Evolutionary conservation across 2,797 vertebrate species (phyloP), one percentile per base, ranked within the genome.

Genomic region (Nannoperca australis): DNA sequence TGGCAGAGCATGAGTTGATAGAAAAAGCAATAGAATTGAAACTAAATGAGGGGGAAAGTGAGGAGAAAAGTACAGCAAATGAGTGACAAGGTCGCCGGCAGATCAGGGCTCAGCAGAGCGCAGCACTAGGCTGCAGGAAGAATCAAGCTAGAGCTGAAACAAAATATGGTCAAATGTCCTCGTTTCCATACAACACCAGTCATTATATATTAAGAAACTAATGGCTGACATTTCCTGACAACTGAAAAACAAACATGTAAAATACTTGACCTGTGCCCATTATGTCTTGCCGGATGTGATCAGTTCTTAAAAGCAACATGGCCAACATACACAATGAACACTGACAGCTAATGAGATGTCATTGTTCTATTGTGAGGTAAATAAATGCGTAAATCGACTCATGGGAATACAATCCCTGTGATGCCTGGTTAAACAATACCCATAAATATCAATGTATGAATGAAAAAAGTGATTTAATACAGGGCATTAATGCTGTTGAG

Each of bases 41-140:
- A 86, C 51, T 76, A 88, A 89, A 88, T 75, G 81, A 81, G 53
- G 56, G 58, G 64, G 73, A 84, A 87, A 88, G 84, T 73, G 70
- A 76, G 55, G 59, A 80, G 79, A 82, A 76, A 88, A 82, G 82
- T 62, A 72, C 65, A 55, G 82, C 74, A 81, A 88, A 88, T 74
- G 77, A 88, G 70, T 61, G 85, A 83, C 83, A 82, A 84, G 68
- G 83, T 85, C 34, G 27, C 36, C 1, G 27, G 56, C 1, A 3
- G 69, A 80, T 78, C 59, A 62, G 53, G 78, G 71, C 78, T 72
- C 40, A 42, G 81, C 72, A 50, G 67, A 78, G 72, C 69, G 47
- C 24, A 14, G 58, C 47, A 12, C 24, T 8, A 18, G 64, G 64
- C 60, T 54, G 36, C 55, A 51, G 66, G 55, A 27, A 24, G 49